Evolutionary conservation across 1,140 invertebrate genomes (phyloP), one percentile per base, ranked within the genome.

Genomic region (Dendrolimus kikuchii): DNA sequence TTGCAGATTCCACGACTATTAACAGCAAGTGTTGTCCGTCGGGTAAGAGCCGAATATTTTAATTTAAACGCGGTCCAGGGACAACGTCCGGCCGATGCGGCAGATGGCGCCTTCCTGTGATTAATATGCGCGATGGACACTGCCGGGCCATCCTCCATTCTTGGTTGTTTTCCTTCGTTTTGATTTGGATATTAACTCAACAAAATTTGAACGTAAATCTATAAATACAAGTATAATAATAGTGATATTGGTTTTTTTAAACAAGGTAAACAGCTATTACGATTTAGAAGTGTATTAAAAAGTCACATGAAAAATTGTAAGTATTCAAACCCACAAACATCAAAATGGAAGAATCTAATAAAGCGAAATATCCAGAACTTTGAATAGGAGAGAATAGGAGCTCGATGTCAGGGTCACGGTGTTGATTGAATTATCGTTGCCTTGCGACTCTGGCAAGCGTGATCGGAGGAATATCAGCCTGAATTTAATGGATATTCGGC

Each of bases 41-140:
- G 57, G 52, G 46, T 43, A 43, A 57, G 59, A 59, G 57, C 63
- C 57, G 63, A 71, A 77, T 73, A 77, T 82, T 82, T 82, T 85
- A 81, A 84, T 84, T 81, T 78, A 68, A 64, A 49, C 58, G 60
- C 55, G 66, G 66, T 62, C 63, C 60, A 59, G 71, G 57, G 67
- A 66, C 69, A 70, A 50, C 62, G 49, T 46, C 47, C 52, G 51
- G n/a, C 49, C 38, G 39, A 51, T 59, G 66, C 66, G 64, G 64
- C 78, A 82, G 64, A 73, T 82, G 81, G 64, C 62, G 74, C 53
- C 55, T 51, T 60, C 46, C 60, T 53, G 63, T 85, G 79, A 85
- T 85, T 85, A 85, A 82, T 82, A 85, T 82, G 79, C 81, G 75
- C 64, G 73, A 71, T 69, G 65, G 68, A 74, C 68, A 68, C 60